Conservation (phyloP, 2,113 vertebrate genomes). For the Acanthochromis polyacanthus region DNA sequence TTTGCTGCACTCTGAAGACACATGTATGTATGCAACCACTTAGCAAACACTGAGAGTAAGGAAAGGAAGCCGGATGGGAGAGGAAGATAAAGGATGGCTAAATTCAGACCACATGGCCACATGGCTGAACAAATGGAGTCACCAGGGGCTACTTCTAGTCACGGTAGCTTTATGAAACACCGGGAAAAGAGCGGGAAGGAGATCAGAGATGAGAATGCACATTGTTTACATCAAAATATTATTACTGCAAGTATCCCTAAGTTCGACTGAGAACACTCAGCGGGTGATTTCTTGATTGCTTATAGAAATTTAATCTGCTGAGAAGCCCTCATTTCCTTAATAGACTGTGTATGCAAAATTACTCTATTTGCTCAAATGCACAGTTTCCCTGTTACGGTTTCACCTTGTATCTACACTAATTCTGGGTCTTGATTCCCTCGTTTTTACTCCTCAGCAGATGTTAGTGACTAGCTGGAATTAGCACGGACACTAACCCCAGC, state of each 20-base stretch:
- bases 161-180: conserved; percentile 66
- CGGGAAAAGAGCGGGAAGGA: conserved; percentile 16
- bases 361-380: not conserved
- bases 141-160: conserved; percentile 78
- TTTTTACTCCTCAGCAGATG: conserved; percentile 61
- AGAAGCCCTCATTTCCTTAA: not conserved
- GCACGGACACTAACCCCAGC: conserved; percentile 66
- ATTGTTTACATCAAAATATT: conserved; percentile 3
- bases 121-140: conserved; percentile 64
- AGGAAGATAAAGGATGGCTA: conserved; percentile 76
- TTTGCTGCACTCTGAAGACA: conserved; percentile 55
- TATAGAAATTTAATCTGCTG: no score
- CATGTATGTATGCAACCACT: conserved; percentile 75
- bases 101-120: conserved; percentile 83
- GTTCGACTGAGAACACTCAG: no score
- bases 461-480: conserved; percentile 60
- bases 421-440: not conserved
- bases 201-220: conserved; percentile 28
- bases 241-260: no score
- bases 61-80: conserved; percentile 79
- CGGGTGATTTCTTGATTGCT: no score
- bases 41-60: conserved; percentile 61
- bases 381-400: not conserved
- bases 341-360: not conserved
- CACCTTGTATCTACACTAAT: conserved; percentile 16